Evolutionary conservation across 2,113 vertebrate genomes (phyloP).

Genomic region (Potamarius usumacintae): DNA sequence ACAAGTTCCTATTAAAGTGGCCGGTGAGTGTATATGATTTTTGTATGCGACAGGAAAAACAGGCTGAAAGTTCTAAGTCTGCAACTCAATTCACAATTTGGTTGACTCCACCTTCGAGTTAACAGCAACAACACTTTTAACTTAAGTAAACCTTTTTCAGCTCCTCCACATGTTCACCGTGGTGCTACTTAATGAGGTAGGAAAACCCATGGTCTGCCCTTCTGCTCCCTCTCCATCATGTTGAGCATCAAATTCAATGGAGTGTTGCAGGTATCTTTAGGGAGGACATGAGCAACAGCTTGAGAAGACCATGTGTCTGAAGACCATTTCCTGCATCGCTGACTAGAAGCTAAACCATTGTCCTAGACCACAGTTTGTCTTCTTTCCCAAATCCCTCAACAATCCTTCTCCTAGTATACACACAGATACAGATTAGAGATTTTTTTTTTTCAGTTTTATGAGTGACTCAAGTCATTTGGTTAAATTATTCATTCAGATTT

Average conservation of each 20-base stretch:
- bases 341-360: conserved; percentile 37
- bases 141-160: background rate
- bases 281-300: conserved; percentile 46
- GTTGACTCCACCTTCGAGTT: background rate
- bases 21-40: background rate
- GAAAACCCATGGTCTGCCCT: background rate
- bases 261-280: conserved; percentile 31
- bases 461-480: background rate
- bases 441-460: background rate
- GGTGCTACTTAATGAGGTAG: background rate
- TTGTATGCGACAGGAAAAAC: background rate
- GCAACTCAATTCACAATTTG: background rate
- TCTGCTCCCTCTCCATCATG: background rate
- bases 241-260: conserved; percentile 47
- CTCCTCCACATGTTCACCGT: background rate
- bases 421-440: background rate
- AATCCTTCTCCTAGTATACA: background rate
- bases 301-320: conserved; percentile 41
- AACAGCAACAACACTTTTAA: background rate
- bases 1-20: too few relatives aligned
- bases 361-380: conserved; percentile 16
- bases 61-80: background rate
- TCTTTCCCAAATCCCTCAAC: conserved; percentile 1
- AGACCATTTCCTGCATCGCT: conserved; percentile 56
- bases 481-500: background rate